A percentile compares a stretch with the other conserved stretches of the same genome.
Conservation (phyloP, 1,140 invertebrate species). For the Drosophila saltans region DNA sequence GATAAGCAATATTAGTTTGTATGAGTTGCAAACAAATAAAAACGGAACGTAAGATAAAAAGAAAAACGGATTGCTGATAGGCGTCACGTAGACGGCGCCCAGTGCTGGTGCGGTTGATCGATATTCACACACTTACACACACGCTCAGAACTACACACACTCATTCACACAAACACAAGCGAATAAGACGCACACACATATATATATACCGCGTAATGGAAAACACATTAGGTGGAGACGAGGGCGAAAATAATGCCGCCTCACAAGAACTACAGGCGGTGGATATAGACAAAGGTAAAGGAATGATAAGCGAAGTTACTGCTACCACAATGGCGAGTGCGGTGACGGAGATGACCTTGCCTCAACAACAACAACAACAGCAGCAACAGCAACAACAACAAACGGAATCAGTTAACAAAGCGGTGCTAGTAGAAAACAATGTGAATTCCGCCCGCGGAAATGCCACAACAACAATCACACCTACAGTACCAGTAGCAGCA, state of each 20-base stretch:
- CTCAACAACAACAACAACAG: slow-evolving; percentile 24
- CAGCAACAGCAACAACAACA: slow-evolving; percentile 31
- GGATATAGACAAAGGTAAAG: background rate
- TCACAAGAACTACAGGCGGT: slow-evolving; percentile 20
- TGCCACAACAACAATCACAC: slow-evolving; percentile 44
- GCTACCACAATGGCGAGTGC: slow-evolving; percentile 3
- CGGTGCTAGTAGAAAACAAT: slow-evolving; percentile 27
- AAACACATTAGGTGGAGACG: slow-evolving; percentile 57
- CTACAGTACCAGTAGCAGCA: slow-evolving; percentile 18
- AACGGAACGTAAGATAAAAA: slow-evolving; percentile 42
- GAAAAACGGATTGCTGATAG: slow-evolving; percentile 62
- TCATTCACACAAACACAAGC: slow-evolving; percentile 28
- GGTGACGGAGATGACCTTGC: slow-evolving; percentile 5
- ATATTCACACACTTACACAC: slow-evolving; percentile 62
- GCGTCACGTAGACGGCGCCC: slow-evolving; percentile 72
- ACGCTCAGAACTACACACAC: slow-evolving; percentile 26
- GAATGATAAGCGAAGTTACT: background rate
- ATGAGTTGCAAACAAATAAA: slow-evolving; percentile 29
- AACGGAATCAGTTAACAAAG: slow-evolving; percentile 38
- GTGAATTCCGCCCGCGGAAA: slow-evolving; percentile 59
- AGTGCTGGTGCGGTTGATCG: slow-evolving; percentile 48
- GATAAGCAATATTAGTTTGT: slow-evolving; percentile 28
- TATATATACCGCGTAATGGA: slow-evolving; percentile 56
- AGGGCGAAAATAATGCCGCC: slow-evolving; percentile 61
- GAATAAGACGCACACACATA: slow-evolving; percentile 25